A percentile compares a stretch with the other conserved stretches of the same genome.
Evolutionary conservation across 1,140 invertebrate genomes (phyloP).

Genomic region (Ectropis grisescens): DNA sequence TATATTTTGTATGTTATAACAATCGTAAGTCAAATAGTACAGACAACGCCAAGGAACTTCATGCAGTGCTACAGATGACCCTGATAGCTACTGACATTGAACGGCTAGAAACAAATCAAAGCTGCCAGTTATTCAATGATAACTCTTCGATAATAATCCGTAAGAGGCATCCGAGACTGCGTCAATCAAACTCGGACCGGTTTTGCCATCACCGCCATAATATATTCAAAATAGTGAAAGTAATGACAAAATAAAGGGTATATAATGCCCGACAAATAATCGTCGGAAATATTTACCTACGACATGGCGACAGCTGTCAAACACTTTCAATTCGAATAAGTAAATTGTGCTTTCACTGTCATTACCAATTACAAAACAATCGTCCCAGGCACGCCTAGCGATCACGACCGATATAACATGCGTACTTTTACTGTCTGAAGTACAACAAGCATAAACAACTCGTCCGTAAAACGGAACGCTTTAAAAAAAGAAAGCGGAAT

Average conservation of each 20-base stretch:
- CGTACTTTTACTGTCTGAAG: neutral
- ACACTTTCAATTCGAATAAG: too few species aligned
- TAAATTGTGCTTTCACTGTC: too few species aligned
- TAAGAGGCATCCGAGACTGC: too few species aligned
- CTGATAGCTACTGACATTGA: too few species aligned
- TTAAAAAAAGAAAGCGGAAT: slow-evolving; percentile 25
- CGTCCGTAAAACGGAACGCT: slow-evolving; percentile 9
- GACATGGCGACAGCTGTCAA: slow-evolving; percentile 9
- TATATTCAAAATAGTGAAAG: slow-evolving; percentile 17
- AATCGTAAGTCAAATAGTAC: too few species aligned
- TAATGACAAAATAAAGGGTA: slow-evolving; percentile 2
- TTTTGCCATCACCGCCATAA: neutral
- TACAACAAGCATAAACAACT: neutral
- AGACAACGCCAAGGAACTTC: too few species aligned
- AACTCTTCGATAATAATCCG: too few species aligned
- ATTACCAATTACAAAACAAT: slow-evolving; percentile 28
- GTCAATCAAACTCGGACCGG: too few species aligned
- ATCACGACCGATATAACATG: slow-evolving; percentile 9
- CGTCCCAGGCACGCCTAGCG: slow-evolving; percentile 6
- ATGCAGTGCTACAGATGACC: too few species aligned
- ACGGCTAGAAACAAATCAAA: too few species aligned
- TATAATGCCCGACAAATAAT: slow-evolving; percentile 10
- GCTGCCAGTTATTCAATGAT: too few species aligned
- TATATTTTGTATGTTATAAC: too few species aligned
- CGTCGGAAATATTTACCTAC: slow-evolving; percentile 20